Evolutionary conservation across 2,113 vertebrate genomes (phyloP).

Genomic region (Pseudolaguvia tuberculata): DNA sequence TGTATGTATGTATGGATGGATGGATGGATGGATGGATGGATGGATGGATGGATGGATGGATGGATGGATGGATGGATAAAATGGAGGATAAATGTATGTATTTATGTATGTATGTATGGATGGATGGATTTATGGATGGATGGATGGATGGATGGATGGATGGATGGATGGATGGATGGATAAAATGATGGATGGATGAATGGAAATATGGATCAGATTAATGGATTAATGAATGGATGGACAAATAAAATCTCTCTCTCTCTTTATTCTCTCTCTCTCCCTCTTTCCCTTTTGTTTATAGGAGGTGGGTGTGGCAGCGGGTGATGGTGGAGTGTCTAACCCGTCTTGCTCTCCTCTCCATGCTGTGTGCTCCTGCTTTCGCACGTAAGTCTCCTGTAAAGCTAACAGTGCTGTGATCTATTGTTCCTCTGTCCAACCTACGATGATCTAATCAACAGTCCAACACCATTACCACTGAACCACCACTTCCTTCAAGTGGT

Average conservation of each 20-base stretch:
- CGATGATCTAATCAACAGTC: too few species aligned
- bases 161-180: not conserved
- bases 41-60: not conserved
- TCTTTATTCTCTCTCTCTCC: not conserved
- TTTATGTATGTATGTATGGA: too few species aligned
- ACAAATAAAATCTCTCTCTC: not conserved
- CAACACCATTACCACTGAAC: too few species aligned
- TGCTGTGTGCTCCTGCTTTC: conserved; percentile 37
- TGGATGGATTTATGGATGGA: not conserved
- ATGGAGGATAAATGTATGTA: not conserved
- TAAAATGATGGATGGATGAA: too few species aligned
- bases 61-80: not conserved
- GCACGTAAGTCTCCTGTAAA: conserved; percentile 38
- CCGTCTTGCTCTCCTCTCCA: conserved; percentile 18
- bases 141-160: not conserved
- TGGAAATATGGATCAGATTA: too few species aligned
- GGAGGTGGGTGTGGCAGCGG: conserved; percentile 30
- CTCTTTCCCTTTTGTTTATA: conserved; percentile 9
- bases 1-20: too few species aligned
- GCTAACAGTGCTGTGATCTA: too few species aligned
- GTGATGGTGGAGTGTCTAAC: conserved; percentile 22
- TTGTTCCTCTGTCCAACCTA: too few species aligned
- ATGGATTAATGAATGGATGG: not conserved
- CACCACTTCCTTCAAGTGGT: too few species aligned
- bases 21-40: not conserved